Evolutionary conservation across 2,113 vertebrate species (phyloP).

Genomic region (Cololabis saira): DNA sequence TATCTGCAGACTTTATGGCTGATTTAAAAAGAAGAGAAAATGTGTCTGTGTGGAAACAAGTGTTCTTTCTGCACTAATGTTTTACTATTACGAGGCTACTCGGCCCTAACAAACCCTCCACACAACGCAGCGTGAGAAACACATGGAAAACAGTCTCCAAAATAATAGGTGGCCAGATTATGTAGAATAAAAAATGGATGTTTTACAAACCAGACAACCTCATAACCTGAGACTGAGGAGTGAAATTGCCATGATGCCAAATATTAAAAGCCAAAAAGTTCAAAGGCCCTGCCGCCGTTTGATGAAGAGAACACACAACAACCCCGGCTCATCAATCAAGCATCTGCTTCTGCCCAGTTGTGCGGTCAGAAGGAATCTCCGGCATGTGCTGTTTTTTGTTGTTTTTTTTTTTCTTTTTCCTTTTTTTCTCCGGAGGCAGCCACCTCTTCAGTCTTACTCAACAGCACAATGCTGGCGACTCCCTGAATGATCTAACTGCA

Average conservation of each 20-base stretch:
- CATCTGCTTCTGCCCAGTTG: constrained; percentile 60
- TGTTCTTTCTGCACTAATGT: not conserved
- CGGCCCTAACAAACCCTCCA: not conserved
- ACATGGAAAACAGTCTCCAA: not conserved
- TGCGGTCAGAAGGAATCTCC: constrained; percentile 72
- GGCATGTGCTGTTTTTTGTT: constrained; percentile 71
- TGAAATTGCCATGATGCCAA: constrained; percentile 4
- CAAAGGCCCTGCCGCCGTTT: constrained; percentile 43
- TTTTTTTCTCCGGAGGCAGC: constrained; percentile 57
- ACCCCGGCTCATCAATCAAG: constrained; percentile 60
- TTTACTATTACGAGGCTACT: not conserved
- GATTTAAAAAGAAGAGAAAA: no score
- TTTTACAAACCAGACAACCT: constrained; percentile 3
- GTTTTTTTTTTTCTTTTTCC: constrained; percentile 57
- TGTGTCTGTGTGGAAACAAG: not conserved
- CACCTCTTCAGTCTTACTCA: constrained; percentile 59
- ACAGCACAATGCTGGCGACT: constrained; percentile 48
- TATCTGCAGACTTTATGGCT: not conserved
- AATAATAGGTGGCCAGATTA: not conserved
- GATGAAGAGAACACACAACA: constrained; percentile 64
- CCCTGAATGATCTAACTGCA: constrained; percentile 30
- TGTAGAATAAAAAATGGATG: not conserved
- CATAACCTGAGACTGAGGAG: constrained; percentile 1
- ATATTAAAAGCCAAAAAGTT: constrained; percentile 50
- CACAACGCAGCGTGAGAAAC: not conserved